Evolutionary conservation across 2,113 vertebrate species (phyloP), one percentile per base, ranked within the genome.

Genomic region (Poeciliopsis occidentalis): DNA sequence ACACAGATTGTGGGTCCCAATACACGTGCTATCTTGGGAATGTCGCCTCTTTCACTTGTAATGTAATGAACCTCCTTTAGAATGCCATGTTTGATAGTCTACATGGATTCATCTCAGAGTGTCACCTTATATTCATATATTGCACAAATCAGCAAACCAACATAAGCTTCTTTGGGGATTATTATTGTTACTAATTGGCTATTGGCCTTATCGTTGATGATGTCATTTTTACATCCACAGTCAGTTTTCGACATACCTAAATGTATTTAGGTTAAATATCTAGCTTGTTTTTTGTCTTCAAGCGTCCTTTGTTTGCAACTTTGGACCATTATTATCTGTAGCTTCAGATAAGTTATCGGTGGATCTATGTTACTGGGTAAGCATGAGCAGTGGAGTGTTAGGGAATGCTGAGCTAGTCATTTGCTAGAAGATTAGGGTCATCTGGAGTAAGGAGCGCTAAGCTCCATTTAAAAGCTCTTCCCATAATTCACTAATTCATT

Each of bases 381-480:
- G 66, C 84, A 75, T 66, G 71, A 79, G 79, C 60, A 26, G 76
- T 75, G 66, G 62, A 64, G 85, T 70, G 79, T 87, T 88, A 85
- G 87, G 77, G 87, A 88, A 69, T 86, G 91, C 90, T 92, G 88
- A 92, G 86, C 81, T 79, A 88, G 85, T 84, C 73, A 69, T 79
- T 88, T 84, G 70, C 71, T 32, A 65, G 65, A 84, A 86, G 91
- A 94, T 93, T 93, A 91, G 85, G 90, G 88, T 90, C 91, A 93
- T 77, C 78, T 54, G 69, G 74, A 82, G 76, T 89, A 92, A 93
- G 87, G 51, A 80, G 89, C 90, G 92, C 89, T 91, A 69, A 69
- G 54, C 79, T 80, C 76, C 60, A 72, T 79, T 70, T 37, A 67
- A 12, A 60, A 34, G 72, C 81, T 85, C 62, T 54, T 73, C 11